Evolutionary conservation across 2,888 invertebrate genomes (phyloP), one percentile per base, ranked within the genome.

Genomic region (Ormyrus thymus): DNA sequence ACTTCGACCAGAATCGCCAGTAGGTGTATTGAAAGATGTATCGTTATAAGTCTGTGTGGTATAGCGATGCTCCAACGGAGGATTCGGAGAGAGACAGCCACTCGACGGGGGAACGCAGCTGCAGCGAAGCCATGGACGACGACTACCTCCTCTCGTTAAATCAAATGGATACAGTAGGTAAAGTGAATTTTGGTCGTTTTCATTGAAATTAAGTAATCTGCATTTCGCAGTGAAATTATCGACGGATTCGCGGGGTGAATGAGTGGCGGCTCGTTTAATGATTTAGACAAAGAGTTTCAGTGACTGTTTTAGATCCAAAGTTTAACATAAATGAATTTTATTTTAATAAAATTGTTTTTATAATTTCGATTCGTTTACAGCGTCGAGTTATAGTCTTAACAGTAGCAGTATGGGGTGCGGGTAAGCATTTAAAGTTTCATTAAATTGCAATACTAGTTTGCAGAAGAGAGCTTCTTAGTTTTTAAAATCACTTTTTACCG

Each of bases 41-140:
- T 84, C 83, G 83, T 79, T 85, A 84, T 71, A 82, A 81, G 45
- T 85, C 83, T 70, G 81, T 83, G 43, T 85, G 84, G 85, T 82
- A 62, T 80, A 86, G 85, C 77, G 83, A 83, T 80, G 82, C 73
- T 48, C 72, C 81, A 50, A 58, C 79, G 29, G 29, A 29, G 29
- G 29, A 29, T 29, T 29, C 29, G 29, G 82, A 81, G 61, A 82
- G 78, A 55, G 81, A 84, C 29, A 79, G 8, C 6, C 6, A 46
- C 7, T 76, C 66, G n/a, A 9, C 50, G 13, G 71, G 59, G 29
- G 79, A 80, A 1, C 68, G 51, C n/a, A 71, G 65, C 66, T 58
- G 53, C 29, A 79, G 59, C n/a, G 76, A 81, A 56, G 46, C 66
- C 50, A 45, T 59, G 7, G 72, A 81, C 48, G 77, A 81, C 1